Percentiles rank a stretch among this genome's conserved stretches.
phyloP scores from a whole-genome alignment of 1,140 invertebrate species.

The Plutomurus gul region DNA sequence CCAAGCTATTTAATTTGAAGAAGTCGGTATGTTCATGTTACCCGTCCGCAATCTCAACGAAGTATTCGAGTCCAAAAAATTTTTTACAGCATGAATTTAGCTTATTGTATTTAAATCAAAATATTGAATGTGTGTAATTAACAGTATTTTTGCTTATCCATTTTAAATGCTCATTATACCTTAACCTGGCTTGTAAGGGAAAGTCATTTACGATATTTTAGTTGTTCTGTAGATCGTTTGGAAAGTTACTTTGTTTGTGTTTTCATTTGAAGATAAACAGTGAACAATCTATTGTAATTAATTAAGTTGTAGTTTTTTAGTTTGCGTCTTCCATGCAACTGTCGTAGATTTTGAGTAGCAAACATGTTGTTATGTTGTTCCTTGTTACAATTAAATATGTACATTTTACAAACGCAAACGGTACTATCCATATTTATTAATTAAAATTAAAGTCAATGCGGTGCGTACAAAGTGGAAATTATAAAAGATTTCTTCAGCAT shows the following conservation, averaged over 20 bases:
- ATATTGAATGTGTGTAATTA: too few species aligned
- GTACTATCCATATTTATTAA: neutral
- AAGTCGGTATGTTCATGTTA: constrained; percentile 26
- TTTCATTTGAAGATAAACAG: neutral
- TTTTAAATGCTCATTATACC: too few species aligned
- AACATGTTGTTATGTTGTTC: neutral
- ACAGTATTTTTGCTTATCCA: too few species aligned
- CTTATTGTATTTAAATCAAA: neutral
- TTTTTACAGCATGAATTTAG: constrained; percentile 13
- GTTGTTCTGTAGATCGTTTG: neutral
- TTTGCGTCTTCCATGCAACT: neutral
- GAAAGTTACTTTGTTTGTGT: neutral
- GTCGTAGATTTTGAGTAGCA: neutral
- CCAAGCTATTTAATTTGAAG: neutral
- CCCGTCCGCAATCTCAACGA: constrained; percentile 6
- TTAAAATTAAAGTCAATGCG: too few species aligned
- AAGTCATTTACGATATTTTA: too few species aligned
- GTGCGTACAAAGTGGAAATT: constrained; percentile 18
- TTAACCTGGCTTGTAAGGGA: neutral
- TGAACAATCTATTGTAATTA: neutral
- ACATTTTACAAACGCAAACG: neutral
- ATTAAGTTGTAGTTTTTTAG: neutral
- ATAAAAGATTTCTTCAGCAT: neutral
- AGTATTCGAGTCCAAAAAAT: neutral
- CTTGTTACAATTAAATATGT: neutral